Base-by-base conservation (phyloP, 2,888 invertebrate species). In the Brachycybe producta region DNA sequence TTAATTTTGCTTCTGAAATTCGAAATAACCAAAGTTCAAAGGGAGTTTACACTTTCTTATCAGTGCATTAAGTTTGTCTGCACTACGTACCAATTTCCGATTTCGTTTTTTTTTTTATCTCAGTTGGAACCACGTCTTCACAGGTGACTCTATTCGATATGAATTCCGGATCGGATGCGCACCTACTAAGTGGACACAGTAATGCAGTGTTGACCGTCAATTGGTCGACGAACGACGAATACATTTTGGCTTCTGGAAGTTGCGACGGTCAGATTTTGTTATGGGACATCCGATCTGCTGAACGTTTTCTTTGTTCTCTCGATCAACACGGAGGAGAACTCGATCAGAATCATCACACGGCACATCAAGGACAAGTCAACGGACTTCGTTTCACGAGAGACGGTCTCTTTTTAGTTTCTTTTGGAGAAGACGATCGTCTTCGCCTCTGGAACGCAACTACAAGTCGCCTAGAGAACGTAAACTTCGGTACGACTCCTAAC, bases 271-370 rank as follows among this genome's bases (percentile, higher is more conserved):
- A 60, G 52, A 62, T 71, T 3, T 56, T 70, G 34, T 47, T 72
- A 23, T 73, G 73, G 73, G 73, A 73, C 58, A 64, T 72, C 2
- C 60, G 73, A 26, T 63, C 64, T 51, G 63, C 71, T 3, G 71
- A 68, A 54, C 64, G 67, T 17, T 62, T 61, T 54, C 54, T 72
- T 17, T 61, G 62, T 54, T 56, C 61, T 15, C 60, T 72, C 30
- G 70, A 72, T 56, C 66, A 67, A 49, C 61, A 69, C 53, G 68
- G 68, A 59, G 65, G 65, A 3, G 58, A 59, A 19, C 49, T 49
- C 19, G 54, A 55, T 19, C 52, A 42, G 5, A 56, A 52, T 13
- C 53, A 49, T 13, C 46, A 56, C 5, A 64, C 64, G 2, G 68
- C 72, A 8, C 72, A 72, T 57, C 61, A 61, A 54, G 70, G 70